Percentiles rank a stretch among this genome's conserved stretches.
Evolutionary conservation across 2,888 invertebrate species (phyloP).

Genomic region (Melipona bicolor): DNA sequence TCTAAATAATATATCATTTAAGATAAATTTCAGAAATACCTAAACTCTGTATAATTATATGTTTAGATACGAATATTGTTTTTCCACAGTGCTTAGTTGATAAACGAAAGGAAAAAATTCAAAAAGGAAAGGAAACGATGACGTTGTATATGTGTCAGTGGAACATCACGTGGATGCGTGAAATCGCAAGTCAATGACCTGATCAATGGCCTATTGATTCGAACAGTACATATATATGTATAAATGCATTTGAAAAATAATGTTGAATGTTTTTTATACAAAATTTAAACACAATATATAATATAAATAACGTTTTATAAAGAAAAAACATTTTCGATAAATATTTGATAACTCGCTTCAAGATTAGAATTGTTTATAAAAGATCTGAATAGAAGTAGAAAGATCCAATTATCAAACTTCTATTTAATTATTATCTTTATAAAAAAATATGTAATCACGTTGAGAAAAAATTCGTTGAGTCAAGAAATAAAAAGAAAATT

Average conservation of each 20-base stretch:
- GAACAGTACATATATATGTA: conserved; percentile 34
- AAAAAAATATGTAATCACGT: conserved; percentile 6
- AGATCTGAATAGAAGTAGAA: neutral
- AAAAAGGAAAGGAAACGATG: conserved; percentile 61
- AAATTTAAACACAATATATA: neutral
- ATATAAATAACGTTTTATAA: neutral
- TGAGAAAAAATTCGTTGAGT: conserved; percentile 20
- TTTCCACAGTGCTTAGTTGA: conserved; percentile 27
- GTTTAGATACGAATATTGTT: conserved; percentile 11
- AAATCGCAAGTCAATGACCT: conserved; percentile 83
- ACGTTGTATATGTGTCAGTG: conserved; percentile 80
- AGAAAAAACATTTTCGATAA: neutral
- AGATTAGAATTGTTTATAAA: neutral
- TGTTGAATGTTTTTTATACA: neutral
- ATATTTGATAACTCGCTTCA: neutral
- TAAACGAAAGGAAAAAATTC: conserved; percentile 62
- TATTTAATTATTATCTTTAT: neutral
- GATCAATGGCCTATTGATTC: conserved; percentile 69
- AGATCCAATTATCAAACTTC: neutral
- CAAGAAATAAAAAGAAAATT: neutral
- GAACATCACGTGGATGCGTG: conserved; percentile 78
- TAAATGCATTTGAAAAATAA: neutral
- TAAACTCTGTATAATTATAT: neutral
- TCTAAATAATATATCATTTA: neutral
- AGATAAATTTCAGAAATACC: neutral